Evolutionary conservation across 2,113 vertebrate genomes (phyloP), one percentile per base, ranked within the genome.

Genomic region (Rhabdomys dilectus): DNA sequence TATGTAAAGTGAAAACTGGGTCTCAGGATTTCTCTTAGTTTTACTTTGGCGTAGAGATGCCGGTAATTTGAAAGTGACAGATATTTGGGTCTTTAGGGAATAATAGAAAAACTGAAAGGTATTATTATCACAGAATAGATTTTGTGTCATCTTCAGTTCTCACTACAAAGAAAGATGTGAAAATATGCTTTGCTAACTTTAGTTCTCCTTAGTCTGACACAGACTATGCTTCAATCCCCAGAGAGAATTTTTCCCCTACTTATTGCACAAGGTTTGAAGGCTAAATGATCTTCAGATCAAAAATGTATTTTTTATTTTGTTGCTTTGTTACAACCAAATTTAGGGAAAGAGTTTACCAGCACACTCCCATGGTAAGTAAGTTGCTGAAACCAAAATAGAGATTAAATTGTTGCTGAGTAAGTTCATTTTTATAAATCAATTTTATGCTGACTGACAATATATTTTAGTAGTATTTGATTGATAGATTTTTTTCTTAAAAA

Each of bases 71-170:
- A 96, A 51, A 93, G 77, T 97, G 97, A 96, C 96, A 97, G 95
- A 78, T 93, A 96, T 91, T 94, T 94, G 75, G 17, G 76, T 97
- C 91, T 95, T 84, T 80, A 81, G 94, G 91, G 96, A 95, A 89
- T 95, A 95, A 94, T 88, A 87, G 87, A 95, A 92, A 91, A 94
- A n/a, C 12, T 88, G 92, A 97, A 91, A 95, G 87, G 93, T 80
- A 97, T 89, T 91, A 96, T 97, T 97, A 96, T 93, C 93, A 91
- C 86, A 78, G 93, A 96, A 91, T 62, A 77, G 94, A 94, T 95
- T 96, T 96, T 81, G 75, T 97, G 80, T 94, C 92, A 94, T 48
- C 92, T 97, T 93, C 89, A 29, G 36, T 96, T 97, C 80, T 95
- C 90, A 93, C 90, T 97, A 87, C 36, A 95, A 96, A 92, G 56